A percentile compares a stretch with the other conserved stretches of the same genome.
Conservation (phyloP, 2,888 invertebrate species). For the Acronicta leporina region DNA sequence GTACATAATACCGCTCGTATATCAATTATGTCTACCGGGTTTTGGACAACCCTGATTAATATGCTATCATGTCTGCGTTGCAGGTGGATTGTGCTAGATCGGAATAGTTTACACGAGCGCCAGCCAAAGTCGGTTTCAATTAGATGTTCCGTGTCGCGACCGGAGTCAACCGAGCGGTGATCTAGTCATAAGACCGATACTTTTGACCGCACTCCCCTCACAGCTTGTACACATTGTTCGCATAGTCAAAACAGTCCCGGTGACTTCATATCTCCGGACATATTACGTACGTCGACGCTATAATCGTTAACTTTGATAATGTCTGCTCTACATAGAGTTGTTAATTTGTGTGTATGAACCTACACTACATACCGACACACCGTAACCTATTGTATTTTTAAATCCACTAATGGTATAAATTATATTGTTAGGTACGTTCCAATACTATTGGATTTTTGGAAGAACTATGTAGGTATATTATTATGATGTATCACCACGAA, state of each 20-base stretch:
- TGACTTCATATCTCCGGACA: conserved; percentile 24
- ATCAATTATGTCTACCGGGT: too few species aligned
- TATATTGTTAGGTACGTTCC: too few species aligned
- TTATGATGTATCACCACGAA: too few species aligned
- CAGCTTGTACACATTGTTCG: conserved; percentile 26
- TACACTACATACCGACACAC: conserved; percentile 24
- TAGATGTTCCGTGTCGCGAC: conserved; percentile 65
- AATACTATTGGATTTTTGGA: too few species aligned
- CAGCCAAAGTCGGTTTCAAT: conserved; percentile 68
- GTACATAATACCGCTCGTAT: too few species aligned
- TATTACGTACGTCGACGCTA: conserved; percentile 15
- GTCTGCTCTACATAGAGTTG: conserved; percentile 32
- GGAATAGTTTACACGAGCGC: conserved; percentile 55
- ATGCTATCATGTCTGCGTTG: conserved; percentile 26
- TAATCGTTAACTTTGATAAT: conserved; percentile 40
- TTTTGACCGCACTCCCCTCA: conserved; percentile 30
- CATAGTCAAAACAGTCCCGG: conserved; percentile 19
- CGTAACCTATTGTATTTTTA: conserved; percentile 16
- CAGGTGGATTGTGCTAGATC: conserved; percentile 21
- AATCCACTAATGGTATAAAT: too few species aligned
- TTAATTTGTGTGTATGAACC: conserved; percentile 36
- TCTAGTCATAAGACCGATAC: conserved; percentile 40
- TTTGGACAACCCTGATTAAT: conserved; percentile 9
- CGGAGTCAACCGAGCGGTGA: conserved; percentile 33
- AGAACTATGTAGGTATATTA: too few species aligned